Base-by-base conservation (phyloP, 2,113 vertebrate genomes). In the Vombatus ursinus region DNA sequence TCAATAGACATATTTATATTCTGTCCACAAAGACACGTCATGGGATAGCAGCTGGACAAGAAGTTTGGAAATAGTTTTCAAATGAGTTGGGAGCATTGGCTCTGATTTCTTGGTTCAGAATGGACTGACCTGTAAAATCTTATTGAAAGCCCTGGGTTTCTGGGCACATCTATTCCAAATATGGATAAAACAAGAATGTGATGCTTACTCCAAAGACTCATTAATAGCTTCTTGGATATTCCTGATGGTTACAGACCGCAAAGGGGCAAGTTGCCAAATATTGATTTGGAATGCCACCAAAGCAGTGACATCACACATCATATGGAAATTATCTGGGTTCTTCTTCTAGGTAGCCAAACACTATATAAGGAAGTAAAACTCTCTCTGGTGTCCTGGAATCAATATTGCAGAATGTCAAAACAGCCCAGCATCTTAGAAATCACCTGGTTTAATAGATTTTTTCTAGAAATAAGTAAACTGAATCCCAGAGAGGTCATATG, bases 51-150 rank as follows among this genome's bases (percentile, higher is more conserved):
- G 7, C 52, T 51, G 89, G 90, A 90, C 52, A 91, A 37, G 52
- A 91, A 92, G 89, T 95, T 96, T 84, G 89, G 16, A 96, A 93
- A 84, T 91, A 96, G 68, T 89, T 95, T 96, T 68, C 93, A 11
- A 68, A 28, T 52, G 22, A 90, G 0, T 94, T 89, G 68, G 68
- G 68, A 89, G 91, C 19, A 44, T 31, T 44, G 92, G 54, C n/a
- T 96, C 77, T 96, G 57, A 52, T 96, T 94, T 90, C 26, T 92
- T 94, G 31, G 51, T 52, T 89, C 84, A 92, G 49, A 95, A 57
- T 94, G 94, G 47, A 94, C 50, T 92, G 77, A 94, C 24, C 54
- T 96, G 93, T 77, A 93, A 94, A 92, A 94, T 57, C 37, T 89
- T 84, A 93, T 53, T 92, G 89, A 19, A 91, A 95, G 52, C 51